These are phyloP conservation scores for Dastarcus helophoroides DNA, from an alignment of 2,888 invertebrate species.

Conservation along the genomic window DNA sequence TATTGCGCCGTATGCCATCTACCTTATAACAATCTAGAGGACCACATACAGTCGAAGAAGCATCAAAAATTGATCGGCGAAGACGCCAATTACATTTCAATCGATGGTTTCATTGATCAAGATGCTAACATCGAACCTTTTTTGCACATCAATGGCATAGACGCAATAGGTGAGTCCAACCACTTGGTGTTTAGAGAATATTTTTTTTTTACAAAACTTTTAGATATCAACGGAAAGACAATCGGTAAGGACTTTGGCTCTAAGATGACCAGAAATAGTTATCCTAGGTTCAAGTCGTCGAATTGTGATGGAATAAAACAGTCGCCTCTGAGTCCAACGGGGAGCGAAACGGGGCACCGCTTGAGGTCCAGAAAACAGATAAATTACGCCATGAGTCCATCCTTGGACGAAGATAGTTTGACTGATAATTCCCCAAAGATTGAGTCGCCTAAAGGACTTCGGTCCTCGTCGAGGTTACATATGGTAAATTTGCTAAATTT, in stretches of 20 bases:
- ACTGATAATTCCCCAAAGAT: too few species aligned
- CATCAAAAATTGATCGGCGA: conserved; percentile 64
- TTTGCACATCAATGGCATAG: conserved; percentile 46
- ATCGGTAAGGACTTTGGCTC: conserved; percentile 8
- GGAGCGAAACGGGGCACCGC: conserved; percentile 21
- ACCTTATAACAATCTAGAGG: conserved; percentile 57
- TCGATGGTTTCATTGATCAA: conserved; percentile 56
- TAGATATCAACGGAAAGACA: conserved; percentile 9
- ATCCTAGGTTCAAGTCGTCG: conserved; percentile 4
- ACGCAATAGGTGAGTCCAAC: conserved; percentile 25
- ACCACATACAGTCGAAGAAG: conserved; percentile 62
- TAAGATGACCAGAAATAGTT: conserved; percentile 5
- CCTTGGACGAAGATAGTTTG: conserved; percentile 33
- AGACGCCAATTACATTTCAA: conserved; percentile 59
- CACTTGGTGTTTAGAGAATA: not conserved
- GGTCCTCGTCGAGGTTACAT: too few species aligned
- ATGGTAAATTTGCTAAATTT: too few species aligned
- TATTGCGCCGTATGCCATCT: conserved; percentile 73
- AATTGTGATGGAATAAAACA: conserved; percentile 14
- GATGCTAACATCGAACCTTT: conserved; percentile 59
- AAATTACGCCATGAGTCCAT: conserved; percentile 32
- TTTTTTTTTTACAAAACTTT: not conserved
- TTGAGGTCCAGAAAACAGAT: conserved; percentile 34
- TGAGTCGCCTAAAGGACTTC: too few species aligned
- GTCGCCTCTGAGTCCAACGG: conserved; percentile 25